Base-by-base conservation (phyloP, 2,888 invertebrate genomes). In the Diogma glabrata region DNA sequence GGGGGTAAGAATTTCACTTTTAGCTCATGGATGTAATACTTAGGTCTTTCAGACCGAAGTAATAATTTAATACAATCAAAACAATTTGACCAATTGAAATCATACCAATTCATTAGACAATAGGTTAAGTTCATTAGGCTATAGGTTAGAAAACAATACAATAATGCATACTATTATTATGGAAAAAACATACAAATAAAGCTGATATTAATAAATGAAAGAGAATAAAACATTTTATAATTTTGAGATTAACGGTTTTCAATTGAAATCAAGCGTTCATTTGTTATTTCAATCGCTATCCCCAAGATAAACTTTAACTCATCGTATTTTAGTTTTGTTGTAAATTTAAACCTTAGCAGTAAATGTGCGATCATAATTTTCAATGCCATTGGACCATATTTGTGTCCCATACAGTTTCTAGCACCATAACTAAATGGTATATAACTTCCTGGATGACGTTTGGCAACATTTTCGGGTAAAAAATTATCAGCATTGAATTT, bases 341-440 rank as follows among this genome's bases (percentile, higher is more conserved):
- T 14, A 22, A 43, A 22, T 43, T 43, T 43, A n/a, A 22, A 43
- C n/a, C 23, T 43, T 14, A 43, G 7, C 23, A 43, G 1, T 9
- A 43, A 43, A 22, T 43, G 22, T 6, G 43, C 22, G 14, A 43
- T 22, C 3, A 43, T n/a, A 43, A 43, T 43, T 43, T 22, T 43
- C 43, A 43, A 3, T 5, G 43, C 43, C 20, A n/a, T 43, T 7
- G 8, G 23, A 20, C 22, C 20, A 43, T 43, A 43, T 22, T 43
- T 43, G 5, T 10, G 4, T 4, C 22, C 43, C 8, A 43, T 43
- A 43, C 43, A 43, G 23, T 43, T 43, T 3, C 43, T n/a, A 20
- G 14, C n/a, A 4, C 43, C 43, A 43, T 43, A 43, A 20, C 43
- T 43, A 12, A 12, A 43, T n/a, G 43, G 43, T 22, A 43, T 43